Percentiles rank a stretch among this genome's conserved stretches.
phyloP scores from a whole-genome alignment of 2,797 vertebrate genomes.

The Lindbergichthys nudifrons region DNA sequence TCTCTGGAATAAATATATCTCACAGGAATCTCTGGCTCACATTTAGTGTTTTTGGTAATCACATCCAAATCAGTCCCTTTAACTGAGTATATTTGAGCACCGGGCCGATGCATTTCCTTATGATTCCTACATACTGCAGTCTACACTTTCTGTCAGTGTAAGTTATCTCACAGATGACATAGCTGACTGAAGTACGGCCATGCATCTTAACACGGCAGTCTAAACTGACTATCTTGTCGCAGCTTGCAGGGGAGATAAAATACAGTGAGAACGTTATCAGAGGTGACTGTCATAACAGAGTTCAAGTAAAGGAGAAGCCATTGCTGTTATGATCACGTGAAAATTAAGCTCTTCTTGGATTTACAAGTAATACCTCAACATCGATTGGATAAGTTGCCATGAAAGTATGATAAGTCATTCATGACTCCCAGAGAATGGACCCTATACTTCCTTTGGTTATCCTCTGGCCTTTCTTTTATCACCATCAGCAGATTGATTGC shows the following conservation, averaged over 20 bases:
- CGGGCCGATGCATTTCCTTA: conserved; percentile 26
- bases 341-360: background rate
- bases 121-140: conserved; percentile 21
- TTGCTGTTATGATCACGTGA: background rate
- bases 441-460: too few species aligned
- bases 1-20: background rate
- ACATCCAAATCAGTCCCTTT: conserved; percentile 37
- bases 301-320: conserved; percentile 22
- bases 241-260: conserved; percentile 58
- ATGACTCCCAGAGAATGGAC: too few species aligned
- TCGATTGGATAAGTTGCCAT: too few species aligned
- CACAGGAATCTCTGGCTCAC: conserved; percentile 21
- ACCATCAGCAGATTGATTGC: background rate
- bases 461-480: too few species aligned
- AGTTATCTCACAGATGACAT: conserved; percentile 62
- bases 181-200: conserved; percentile 37
- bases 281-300: conserved; percentile 58
- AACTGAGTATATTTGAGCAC: conserved; percentile 12
- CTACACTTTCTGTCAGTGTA: conserved; percentile 58
- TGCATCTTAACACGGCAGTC: conserved; percentile 54
- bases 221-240: conserved; percentile 62
- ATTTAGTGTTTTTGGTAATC: conserved; percentile 40
- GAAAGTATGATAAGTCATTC: too few species aligned
- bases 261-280: conserved; percentile 38
- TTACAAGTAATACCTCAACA: too few species aligned